Conservation (phyloP, 2,113 vertebrate genomes). For the Steatornis caripensis region DNA sequence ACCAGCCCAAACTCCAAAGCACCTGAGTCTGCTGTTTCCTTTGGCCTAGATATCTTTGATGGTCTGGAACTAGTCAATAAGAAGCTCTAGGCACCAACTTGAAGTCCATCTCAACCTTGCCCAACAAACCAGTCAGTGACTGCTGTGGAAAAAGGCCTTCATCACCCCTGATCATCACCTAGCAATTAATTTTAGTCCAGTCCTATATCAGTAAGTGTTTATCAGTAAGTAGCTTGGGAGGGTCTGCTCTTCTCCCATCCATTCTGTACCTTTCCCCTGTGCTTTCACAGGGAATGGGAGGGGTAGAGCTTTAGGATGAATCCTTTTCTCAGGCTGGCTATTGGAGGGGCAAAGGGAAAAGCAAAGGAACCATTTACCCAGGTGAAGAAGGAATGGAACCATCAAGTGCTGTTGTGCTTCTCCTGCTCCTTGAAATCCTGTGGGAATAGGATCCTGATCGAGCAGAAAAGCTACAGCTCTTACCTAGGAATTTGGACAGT, state of each 20-base stretch:
- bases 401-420: background rate
- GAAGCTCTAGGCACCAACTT: background rate
- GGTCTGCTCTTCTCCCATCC: background rate
- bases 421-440: background rate
- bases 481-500: background rate
- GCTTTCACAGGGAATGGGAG: background rate
- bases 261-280: background rate
- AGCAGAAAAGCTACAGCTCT: background rate
- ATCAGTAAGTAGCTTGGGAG: background rate
- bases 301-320: background rate
- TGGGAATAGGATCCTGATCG: background rate
- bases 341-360: background rate
- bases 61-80: background rate
- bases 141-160: background rate
- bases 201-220: background rate
- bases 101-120: background rate
- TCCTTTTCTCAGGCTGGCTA: background rate
- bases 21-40: background rate
- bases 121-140: background rate
- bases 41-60: background rate
- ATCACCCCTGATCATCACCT: background rate
- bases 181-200: background rate
- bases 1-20: background rate
- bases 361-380: background rate
- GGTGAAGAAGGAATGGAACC: background rate